Conservation (phyloP, 2,113 vertebrate species). For the Oreamnos americanus region DNA sequence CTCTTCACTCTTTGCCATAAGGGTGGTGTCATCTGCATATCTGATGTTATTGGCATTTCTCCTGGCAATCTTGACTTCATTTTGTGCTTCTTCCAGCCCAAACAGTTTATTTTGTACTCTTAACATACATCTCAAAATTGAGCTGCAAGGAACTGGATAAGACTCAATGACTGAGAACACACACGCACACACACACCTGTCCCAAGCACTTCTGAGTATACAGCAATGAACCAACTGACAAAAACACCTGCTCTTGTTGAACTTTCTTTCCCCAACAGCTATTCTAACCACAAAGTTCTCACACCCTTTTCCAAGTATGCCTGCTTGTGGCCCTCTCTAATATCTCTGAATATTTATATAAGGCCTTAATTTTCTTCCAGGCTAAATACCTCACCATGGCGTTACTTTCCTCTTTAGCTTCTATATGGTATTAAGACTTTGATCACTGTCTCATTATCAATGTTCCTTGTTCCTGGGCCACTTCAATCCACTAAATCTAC, state of each 20-base stretch:
- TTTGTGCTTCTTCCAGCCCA: neutral
- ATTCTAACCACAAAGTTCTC: neutral
- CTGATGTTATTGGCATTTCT: neutral
- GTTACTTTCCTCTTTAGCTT: neutral
- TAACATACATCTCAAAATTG: neutral
- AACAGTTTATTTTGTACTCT: neutral
- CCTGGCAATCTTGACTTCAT: neutral
- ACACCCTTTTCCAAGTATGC: neutral
- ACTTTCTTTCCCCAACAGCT: neutral
- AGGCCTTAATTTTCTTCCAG: neutral
- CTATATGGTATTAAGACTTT: neutral
- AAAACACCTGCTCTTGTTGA: neutral
- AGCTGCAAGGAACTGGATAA: neutral
- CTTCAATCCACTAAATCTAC: neutral
- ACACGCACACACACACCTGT: neutral
- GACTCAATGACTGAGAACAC: neutral
- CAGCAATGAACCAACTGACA: neutral
- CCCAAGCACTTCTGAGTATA: neutral
- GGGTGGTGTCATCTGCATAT: neutral
- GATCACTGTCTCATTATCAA: neutral
- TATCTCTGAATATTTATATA: neutral
- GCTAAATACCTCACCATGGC: neutral
- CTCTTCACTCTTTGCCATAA: neutral
- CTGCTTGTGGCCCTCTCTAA: neutral
- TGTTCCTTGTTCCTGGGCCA: neutral